Conservation (phyloP, 2,797 vertebrate species). For the Hipposideros larvatus region DNA sequence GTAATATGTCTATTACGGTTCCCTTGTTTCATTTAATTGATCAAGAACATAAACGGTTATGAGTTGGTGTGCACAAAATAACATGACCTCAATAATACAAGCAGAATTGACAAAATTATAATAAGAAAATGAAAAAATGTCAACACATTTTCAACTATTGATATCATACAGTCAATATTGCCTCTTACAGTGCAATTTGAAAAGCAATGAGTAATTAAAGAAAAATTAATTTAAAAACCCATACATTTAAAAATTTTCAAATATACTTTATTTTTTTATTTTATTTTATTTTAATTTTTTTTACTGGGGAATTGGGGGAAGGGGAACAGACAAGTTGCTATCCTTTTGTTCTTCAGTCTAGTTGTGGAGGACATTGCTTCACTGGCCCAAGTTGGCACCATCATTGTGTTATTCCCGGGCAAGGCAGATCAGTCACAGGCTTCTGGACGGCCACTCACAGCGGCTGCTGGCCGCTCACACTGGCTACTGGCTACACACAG, state of each 20-base stretch:
- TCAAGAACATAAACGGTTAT: not conserved
- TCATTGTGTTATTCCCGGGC: too few species aligned
- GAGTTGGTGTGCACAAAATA: not conserved
- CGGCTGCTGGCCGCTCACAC: too few species aligned
- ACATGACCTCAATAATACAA: not conserved
- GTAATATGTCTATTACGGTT: not conserved
- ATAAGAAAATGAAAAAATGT: constrained; percentile 23
- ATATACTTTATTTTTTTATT: not conserved
- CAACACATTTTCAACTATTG: not conserved
- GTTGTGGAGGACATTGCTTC: too few species aligned
- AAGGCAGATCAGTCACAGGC: too few species aligned
- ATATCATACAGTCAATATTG: not conserved
- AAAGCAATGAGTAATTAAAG: not conserved
- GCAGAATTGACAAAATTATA: not conserved
- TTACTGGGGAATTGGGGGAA: too few species aligned
- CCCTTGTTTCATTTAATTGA: not conserved
- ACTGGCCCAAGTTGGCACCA: too few species aligned
- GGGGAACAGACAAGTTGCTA: too few species aligned
- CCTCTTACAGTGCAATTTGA: not conserved
- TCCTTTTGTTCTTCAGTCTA: too few species aligned
- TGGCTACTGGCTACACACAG: too few species aligned
- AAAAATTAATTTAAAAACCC: not conserved
- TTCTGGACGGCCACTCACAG: too few species aligned
- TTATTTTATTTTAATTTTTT: too few species aligned
- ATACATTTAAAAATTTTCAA: not conserved